Evolutionary conservation across 2,888 invertebrate species (phyloP), one percentile per base, ranked within the genome.

Genomic region (Brenthis daphne): DNA sequence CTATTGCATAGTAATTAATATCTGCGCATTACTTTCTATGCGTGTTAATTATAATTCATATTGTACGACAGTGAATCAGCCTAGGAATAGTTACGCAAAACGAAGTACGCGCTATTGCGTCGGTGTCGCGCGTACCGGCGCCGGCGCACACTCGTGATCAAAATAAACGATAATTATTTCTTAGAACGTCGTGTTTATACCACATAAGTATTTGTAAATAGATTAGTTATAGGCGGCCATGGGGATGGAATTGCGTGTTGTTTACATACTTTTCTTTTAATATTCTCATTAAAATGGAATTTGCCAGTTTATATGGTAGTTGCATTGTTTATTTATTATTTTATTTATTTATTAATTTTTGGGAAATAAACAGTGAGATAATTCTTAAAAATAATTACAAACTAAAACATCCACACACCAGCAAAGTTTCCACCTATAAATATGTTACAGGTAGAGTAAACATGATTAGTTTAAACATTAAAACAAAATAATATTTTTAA

Each of bases 101-200:
- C 70, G 73, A 68, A 72, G 53, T 71, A 58, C 66, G 57, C 69
- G 65, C 69, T 72, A 74, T 73, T 72, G 74, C 76, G 76, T 72
- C 73, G 74, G 63, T 63, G 63, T 63, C 68, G 67, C 67, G 57
- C 70, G 75, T 64, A 50, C 47, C 76, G 75, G 74, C 75, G 77
- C 75, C 76, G 75, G 78, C 79, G 77, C 75, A 74, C 72, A 74
- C 69, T 75, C 75, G 74, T 75, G 77, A 78, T 79, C 75, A 69
- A 80, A 80, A 81, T 81, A 79, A 77, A 81, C 77, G 74, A 77
- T 77, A 79, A 75, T 77, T 76, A 74, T 76, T 88, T 88, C 88
- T 77, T 70, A 82, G 88, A 88, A 88, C 60, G 77, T 81, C 83
- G 73, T 81, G 80, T 82, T 80, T 81, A 78, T 78, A 77, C 79